phyloP scores from a whole-genome alignment of 2,797 vertebrate genomes.

The Prunella strophiata region DNA sequence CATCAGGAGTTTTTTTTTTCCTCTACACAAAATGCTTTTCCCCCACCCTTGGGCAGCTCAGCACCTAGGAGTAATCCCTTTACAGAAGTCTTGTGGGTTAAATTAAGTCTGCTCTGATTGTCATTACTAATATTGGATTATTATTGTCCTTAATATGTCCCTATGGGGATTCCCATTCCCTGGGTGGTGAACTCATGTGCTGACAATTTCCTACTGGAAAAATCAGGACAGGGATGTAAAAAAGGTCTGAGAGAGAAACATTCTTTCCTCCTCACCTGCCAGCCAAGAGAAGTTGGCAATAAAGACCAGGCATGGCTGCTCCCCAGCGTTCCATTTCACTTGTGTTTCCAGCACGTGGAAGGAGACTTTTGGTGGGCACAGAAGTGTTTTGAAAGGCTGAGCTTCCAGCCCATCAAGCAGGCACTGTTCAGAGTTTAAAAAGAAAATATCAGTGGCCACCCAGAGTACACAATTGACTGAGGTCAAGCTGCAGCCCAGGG shows the following conservation, averaged over 20 bases:
- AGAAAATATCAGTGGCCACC: background rate
- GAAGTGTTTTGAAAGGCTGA: background rate
- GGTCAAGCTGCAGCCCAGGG: background rate
- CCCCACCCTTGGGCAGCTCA: background rate
- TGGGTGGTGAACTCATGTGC: background rate
- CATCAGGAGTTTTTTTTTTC: background rate
- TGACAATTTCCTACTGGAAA: constrained; percentile 50
- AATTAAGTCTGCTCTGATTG: background rate
- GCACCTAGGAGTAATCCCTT: background rate
- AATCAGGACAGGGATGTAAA: background rate
- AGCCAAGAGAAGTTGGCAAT: background rate
- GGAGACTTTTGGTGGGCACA: background rate
- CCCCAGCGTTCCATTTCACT: background rate
- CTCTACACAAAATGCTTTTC: background rate
- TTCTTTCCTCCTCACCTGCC: background rate
- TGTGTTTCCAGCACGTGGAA: background rate
- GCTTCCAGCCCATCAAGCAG: background rate
- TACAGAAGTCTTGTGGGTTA: background rate
- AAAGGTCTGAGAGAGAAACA: constrained; percentile 1
- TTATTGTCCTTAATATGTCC: background rate
- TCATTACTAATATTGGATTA: background rate
- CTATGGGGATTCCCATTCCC: background rate
- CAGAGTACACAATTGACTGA: background rate
- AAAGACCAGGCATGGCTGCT: background rate
- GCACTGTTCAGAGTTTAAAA: background rate